Conservation (phyloP, 1,140 invertebrate genomes). For the Leptinotarsa lineolata region DNA sequence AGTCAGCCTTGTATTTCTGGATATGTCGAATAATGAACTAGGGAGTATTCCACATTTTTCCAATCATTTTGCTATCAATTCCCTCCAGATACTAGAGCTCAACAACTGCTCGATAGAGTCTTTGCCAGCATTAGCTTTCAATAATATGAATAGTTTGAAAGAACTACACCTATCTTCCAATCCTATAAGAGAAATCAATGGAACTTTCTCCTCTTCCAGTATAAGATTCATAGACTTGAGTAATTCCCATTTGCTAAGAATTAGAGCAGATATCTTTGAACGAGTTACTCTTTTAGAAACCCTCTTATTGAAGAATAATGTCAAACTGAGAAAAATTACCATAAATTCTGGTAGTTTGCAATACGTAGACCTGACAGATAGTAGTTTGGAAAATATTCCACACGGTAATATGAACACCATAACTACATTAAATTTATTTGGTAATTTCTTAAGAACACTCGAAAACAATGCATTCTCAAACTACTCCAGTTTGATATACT, state of each 20-base stretch:
- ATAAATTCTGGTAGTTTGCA: slow-evolving; percentile 61
- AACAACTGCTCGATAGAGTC: slow-evolving; percentile 59
- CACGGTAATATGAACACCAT: slow-evolving; percentile 65
- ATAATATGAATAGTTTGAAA: slow-evolving; percentile 59
- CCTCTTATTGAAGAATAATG: slow-evolving; percentile 62
- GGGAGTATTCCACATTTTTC: slow-evolving; percentile 35
- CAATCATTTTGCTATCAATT: slow-evolving; percentile 37
- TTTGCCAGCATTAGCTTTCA: slow-evolving; percentile 59
- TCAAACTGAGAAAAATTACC: slow-evolving; percentile 57
- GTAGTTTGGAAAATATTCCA: slow-evolving; percentile 66
- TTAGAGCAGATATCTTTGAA: slow-evolving; percentile 58
- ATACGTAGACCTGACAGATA: slow-evolving; percentile 66
- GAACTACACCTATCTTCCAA: slow-evolving; percentile 61
- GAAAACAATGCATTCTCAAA: slow-evolving; percentile 63
- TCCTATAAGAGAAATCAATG: slow-evolving; percentile 56
- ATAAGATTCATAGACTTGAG: slow-evolving; percentile 62
- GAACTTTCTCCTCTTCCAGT: slow-evolving; percentile 58
- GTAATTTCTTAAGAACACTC: slow-evolving; percentile 64
- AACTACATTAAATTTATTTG: slow-evolving; percentile 61
- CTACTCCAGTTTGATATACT: slow-evolving; percentile 63
- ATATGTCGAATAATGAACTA: slow-evolving; percentile 61
- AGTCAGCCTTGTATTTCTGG: slow-evolving; percentile 58
- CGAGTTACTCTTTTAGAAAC: slow-evolving; percentile 58
- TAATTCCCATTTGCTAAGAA: slow-evolving; percentile 59
- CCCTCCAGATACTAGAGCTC: slow-evolving; percentile 37